Base-by-base conservation (phyloP, 2,797 vertebrate species). In the Telmatherina bonti region DNA sequence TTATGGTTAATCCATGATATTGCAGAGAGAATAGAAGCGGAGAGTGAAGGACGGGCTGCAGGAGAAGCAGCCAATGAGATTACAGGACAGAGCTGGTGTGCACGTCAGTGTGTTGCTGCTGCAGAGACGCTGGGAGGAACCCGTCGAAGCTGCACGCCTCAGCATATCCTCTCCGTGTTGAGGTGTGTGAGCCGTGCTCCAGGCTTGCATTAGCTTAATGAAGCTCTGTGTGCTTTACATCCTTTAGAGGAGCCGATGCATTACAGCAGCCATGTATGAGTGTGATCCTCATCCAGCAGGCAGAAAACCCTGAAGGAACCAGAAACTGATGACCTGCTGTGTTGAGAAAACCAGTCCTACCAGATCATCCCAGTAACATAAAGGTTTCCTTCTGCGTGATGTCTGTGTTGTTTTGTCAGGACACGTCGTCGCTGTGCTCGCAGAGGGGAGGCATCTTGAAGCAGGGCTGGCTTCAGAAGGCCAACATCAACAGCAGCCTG, bases 381-480 rank as follows among this genome's bases (percentile, higher is more conserved):
- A n/a, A n/a, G n/a, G n/a, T n/a, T n/a, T n/a, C n/a, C n/a, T n/a
- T n/a, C n/a, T n/a, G n/a, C n/a, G n/a, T n/a, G n/a, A n/a, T n/a
- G n/a, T n/a, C n/a, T n/a, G 9, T 74, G 35, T 27, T 49, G 29
- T 74, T 38, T 7, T 69, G 16, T 47, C 89, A 99, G 98, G 97
- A 99, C 88, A 92, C 96, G 0, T 85, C 96, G 0, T 99, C 97
- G 0, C 83, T 99, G 59, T 99, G 97, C 90, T 99, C 97, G 68
- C 97, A 99, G 91, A 99, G 95, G 81, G 97, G 96, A 12, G 97
- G 97, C 26, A 93, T 98, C 81, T 95, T 98, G 92, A 98, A 97
- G 89, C 97, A 99, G 91, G 98, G 98, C 85, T 99, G 97, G 98
- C 92, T 99, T 62, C 95, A 97, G 91, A 99, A 97, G 89, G 98